Conservation (phyloP, 2,888 invertebrate genomes). For the Nomada lathburiana region DNA sequence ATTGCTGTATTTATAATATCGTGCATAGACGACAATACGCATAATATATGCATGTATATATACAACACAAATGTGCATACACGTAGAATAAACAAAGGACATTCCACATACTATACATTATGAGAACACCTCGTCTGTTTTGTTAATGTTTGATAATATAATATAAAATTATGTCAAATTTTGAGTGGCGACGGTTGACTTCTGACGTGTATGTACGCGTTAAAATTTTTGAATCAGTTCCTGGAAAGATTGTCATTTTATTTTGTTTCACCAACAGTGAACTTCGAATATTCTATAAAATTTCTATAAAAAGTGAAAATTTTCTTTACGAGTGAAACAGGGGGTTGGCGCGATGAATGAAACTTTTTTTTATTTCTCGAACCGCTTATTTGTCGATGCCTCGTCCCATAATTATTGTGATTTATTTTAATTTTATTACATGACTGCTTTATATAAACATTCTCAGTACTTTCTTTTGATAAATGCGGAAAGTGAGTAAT, state of each 20-base stretch:
- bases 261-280: background rate
- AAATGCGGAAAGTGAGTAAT: no score
- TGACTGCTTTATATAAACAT: background rate
- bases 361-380: background rate
- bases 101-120: slow-evolving; percentile 74
- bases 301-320: background rate
- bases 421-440: slow-evolving; percentile 1
- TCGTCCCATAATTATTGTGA: background rate
- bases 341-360: background rate
- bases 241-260: background rate
- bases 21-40: slow-evolving; percentile 63
- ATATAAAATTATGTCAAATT: background rate
- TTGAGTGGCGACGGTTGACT: background rate
- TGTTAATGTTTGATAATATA: slow-evolving; percentile 15
- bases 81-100: slow-evolving; percentile 76
- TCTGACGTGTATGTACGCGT: background rate
- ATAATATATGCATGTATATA: slow-evolving; percentile 68
- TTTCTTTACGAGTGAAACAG: background rate
- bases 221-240: slow-evolving; percentile 2
- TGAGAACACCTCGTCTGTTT: slow-evolving; percentile 31
- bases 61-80: slow-evolving; percentile 66
- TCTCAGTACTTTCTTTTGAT: background rate
- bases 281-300: background rate
- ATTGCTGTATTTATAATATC: slow-evolving; percentile 70
- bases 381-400: background rate